Conservation (phyloP, 2,888 invertebrate species). For the Hirtodrosophila duncani region DNA sequence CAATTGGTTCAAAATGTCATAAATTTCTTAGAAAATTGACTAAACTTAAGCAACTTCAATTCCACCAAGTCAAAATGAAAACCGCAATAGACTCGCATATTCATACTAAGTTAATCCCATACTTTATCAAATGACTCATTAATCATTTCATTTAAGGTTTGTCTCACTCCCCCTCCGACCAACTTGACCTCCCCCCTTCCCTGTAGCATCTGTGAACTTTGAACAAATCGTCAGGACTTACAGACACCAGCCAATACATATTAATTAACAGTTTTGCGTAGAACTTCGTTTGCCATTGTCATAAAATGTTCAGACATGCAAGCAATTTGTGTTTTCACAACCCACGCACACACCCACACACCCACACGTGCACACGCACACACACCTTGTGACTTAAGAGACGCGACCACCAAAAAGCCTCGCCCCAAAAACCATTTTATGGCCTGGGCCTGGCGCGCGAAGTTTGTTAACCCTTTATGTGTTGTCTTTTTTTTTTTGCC, state of each 20-base stretch:
- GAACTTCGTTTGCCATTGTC: constrained; percentile 48
- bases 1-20: no score
- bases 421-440: constrained; percentile 56
- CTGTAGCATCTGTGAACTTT: neutral
- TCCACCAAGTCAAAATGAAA: no score
- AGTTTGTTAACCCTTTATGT: constrained; percentile 62
- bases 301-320: constrained; percentile 63
- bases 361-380: constrained; percentile 12
- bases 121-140: constrained; percentile 40
- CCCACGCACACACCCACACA: constrained; percentile 1
- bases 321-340: constrained; percentile 52
- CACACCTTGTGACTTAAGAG: neutral
- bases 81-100: constrained; percentile 34
- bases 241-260: constrained; percentile 29
- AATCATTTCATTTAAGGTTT: constrained; percentile 39
- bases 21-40: no score
- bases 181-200: no score
- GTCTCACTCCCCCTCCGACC: no score
- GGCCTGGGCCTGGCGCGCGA: constrained; percentile 38
- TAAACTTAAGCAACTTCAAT: no score
- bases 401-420: constrained; percentile 26
- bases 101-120: constrained; percentile 15
- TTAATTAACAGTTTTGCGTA: constrained; percentile 58
- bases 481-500: constrained; percentile 1
- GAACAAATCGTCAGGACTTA: constrained; percentile 27